A percentile compares a stretch with the other conserved stretches of the same genome.
Conservation (phyloP, 2,113 vertebrate genomes). For the Bujurquina vittata region DNA sequence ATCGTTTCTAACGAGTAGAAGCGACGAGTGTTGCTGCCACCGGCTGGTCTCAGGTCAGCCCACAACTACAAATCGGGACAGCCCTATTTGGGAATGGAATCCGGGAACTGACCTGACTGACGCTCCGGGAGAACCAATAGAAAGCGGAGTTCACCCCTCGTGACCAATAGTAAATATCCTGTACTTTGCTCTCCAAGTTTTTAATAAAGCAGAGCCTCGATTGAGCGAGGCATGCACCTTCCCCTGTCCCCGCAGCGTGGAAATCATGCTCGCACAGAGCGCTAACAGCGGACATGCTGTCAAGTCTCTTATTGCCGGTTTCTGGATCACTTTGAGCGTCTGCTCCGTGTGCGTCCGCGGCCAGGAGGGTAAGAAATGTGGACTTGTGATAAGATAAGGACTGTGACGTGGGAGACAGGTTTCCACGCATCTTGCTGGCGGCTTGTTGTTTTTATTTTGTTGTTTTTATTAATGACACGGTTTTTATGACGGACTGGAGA, state of each 20-base stretch:
- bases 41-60: slow-evolving; percentile 41
- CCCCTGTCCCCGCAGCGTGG: slow-evolving; percentile 17
- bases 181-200: slow-evolving; percentile 37
- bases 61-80: neutral
- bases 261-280: slow-evolving; percentile 69
- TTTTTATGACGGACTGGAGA: neutral
- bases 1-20: neutral
- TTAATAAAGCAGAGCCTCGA: slow-evolving; percentile 23
- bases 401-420: neutral
- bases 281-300: slow-evolving; percentile 52
- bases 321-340: slow-evolving; percentile 63
- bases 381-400: slow-evolving; percentile 6
- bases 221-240: slow-evolving; percentile 45
- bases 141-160: neutral
- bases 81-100: slow-evolving; percentile 62
- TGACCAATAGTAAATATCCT: slow-evolving; percentile 65
- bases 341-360: slow-evolving; percentile 51
- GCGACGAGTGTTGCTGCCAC: neutral
- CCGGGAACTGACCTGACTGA: slow-evolving; percentile 52
- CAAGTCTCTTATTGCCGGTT: slow-evolving; percentile 38
- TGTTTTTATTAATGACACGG: neutral
- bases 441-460: too few relatives aligned
- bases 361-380: slow-evolving; percentile 76
- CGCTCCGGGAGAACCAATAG: slow-evolving; percentile 56
- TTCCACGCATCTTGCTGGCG: neutral